These are phyloP conservation scores for Microvelia longipes DNA, from an alignment of 1,140 invertebrate genomes.

Conservation along the genomic window DNA sequence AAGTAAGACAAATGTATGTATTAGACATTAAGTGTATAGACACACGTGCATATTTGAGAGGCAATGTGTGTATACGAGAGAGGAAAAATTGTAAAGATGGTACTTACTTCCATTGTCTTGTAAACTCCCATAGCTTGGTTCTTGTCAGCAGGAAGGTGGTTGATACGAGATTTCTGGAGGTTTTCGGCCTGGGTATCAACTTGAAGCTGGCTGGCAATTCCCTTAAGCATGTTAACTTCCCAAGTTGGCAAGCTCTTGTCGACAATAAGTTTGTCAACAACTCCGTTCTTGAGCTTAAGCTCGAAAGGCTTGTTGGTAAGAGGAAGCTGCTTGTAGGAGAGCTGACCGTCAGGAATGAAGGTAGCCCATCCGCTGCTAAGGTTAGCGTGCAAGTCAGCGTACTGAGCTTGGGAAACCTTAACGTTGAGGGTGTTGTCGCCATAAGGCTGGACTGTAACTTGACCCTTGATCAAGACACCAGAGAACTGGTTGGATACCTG, in stretches of 20 bases:
- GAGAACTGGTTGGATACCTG: conserved; percentile 35
- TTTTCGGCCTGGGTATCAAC: conserved; percentile 21
- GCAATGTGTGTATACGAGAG: no score
- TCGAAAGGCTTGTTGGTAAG: conserved; percentile 40
- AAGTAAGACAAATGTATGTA: no score
- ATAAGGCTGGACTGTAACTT: conserved; percentile 30
- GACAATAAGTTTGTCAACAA: conserved; percentile 27
- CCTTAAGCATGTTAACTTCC: conserved; percentile 48
- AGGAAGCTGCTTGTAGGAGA: conserved; percentile 35
- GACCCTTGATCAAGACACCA: conserved; percentile 38
- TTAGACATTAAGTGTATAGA: no score
- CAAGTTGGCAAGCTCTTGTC: conserved; percentile 34
- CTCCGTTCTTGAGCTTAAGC: conserved; percentile 40
- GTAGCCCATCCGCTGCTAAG: conserved; percentile 33
- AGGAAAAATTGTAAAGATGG: no score
- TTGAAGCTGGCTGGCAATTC: conserved; percentile 37
- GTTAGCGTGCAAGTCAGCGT: conserved; percentile 37
- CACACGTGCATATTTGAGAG: no score
- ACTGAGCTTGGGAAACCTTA: conserved; percentile 25
- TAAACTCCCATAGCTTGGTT: conserved; percentile 35
- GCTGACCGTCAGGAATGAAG: conserved; percentile 29
- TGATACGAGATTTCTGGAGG: conserved; percentile 23
- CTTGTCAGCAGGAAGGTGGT: conserved; percentile 33
- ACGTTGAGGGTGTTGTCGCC: conserved; percentile 4
- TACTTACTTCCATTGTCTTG: conserved; percentile 45